Evolutionary conservation across 2,888 invertebrate species (phyloP).

Genomic region (Epirrhoe alternata): DNA sequence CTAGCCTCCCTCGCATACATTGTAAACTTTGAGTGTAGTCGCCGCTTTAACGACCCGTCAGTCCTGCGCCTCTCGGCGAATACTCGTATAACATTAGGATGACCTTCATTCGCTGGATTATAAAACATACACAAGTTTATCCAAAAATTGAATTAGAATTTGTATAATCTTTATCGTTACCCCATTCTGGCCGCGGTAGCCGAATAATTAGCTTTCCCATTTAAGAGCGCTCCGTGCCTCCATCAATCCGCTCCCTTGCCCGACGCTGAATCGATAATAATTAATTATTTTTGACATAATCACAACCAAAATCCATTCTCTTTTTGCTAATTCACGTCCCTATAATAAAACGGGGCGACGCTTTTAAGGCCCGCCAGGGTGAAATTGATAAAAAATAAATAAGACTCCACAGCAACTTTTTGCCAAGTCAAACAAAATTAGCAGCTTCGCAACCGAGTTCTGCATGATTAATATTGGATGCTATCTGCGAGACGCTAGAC

Average conservation of each 20-base stretch:
- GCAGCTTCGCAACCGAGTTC: constrained; percentile 62
- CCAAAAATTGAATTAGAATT: constrained; percentile 25
- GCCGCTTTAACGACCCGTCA: constrained; percentile 45
- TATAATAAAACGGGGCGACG: constrained; percentile 83
- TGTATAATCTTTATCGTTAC: constrained; percentile 55
- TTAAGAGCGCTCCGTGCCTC: constrained; percentile 69
- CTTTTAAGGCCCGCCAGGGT: constrained; percentile 76
- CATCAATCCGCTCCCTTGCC: constrained; percentile 79
- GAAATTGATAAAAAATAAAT: constrained; percentile 85
- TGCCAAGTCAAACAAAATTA: constrained; percentile 78
- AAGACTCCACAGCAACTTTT: constrained; percentile 72
- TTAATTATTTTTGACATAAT: constrained; percentile 91
- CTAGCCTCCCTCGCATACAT: constrained; percentile 63
- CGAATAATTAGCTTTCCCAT: constrained; percentile 81
- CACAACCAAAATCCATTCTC: constrained; percentile 87
- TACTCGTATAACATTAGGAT: constrained; percentile 32
- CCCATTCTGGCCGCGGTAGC: constrained; percentile 59
- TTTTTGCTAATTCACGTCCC: constrained; percentile 89
- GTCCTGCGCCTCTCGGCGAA: constrained; percentile 31
- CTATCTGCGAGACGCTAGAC: constrained; percentile 48
- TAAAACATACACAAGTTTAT: constrained; percentile 38
- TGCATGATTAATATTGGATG: constrained; percentile 70
- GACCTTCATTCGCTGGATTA: constrained; percentile 43
- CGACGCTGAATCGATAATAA: constrained; percentile 86
- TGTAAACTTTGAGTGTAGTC: constrained; percentile 62